Percentiles rank a stretch among this genome's conserved stretches.
These are phyloP conservation scores for Malurus alboscapulatus DNA, from an alignment of 2,113 vertebrate genomes.

Conservation along the genomic window DNA sequence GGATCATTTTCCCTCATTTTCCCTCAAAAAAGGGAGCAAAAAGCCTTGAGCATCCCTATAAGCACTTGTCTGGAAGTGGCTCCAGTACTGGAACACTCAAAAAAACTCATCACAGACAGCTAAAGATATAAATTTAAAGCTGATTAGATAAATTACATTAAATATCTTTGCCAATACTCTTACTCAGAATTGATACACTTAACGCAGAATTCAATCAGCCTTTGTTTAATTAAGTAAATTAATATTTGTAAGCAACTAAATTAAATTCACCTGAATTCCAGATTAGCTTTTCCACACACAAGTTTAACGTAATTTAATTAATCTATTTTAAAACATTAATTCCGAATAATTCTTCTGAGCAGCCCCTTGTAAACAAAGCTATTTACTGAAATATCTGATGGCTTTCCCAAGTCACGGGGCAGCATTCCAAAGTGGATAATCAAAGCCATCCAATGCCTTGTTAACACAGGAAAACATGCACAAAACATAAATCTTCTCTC, in stretches of 20 bases:
- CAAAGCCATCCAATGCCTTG: not conserved
- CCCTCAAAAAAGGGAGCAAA: not conserved
- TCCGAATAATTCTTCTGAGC: constrained; percentile 7
- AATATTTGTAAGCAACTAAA: constrained; percentile 37
- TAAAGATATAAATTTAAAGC: not conserved
- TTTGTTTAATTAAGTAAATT: constrained; percentile 46
- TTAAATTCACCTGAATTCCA: constrained; percentile 29
- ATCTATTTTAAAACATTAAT: constrained; percentile 30
- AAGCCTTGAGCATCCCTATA: not conserved
- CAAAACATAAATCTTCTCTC: not conserved
- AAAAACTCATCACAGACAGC: not conserved
- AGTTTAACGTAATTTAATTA: constrained; percentile 22
- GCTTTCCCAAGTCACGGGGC: not conserved
- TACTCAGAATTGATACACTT: not conserved
- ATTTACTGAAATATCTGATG: constrained; percentile 1
- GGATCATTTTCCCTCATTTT: not conserved
- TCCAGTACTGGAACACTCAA: not conserved
- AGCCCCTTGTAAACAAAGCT: not conserved
- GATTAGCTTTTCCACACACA: not conserved
- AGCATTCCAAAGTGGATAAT: not conserved
- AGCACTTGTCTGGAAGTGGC: not conserved
- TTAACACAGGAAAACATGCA: not conserved
- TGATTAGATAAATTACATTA: not conserved
- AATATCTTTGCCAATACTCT: not conserved
- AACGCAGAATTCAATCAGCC: not conserved